These are phyloP conservation scores for Agriopis marginaria DNA, from an alignment of 2,888 invertebrate species.

Conservation along the genomic window DNA sequence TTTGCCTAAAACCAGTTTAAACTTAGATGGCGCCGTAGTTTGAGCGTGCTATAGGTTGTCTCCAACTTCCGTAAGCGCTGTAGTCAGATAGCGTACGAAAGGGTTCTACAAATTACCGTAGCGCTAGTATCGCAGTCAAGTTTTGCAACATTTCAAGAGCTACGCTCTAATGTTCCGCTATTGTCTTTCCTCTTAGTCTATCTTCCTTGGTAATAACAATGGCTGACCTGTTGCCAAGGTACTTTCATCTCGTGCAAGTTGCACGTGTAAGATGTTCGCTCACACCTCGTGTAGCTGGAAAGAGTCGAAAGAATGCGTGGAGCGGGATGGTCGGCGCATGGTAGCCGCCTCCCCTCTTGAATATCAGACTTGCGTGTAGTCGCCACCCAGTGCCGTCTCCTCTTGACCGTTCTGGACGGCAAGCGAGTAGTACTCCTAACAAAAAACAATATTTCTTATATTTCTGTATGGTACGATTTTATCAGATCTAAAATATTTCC, in stretches of 20 bases:
- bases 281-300: conserved; percentile 76
- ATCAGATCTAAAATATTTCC: too few species aligned
- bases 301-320: conserved; percentile 61
- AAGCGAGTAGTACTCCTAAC: conserved; percentile 92
- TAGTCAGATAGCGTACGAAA: too few species aligned
- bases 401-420: conserved; percentile 90
- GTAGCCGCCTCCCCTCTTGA: conserved; percentile 70
- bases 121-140: too few species aligned
- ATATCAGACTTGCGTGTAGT: conserved; percentile 94
- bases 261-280: conserved; percentile 37
- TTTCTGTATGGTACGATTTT: too few species aligned
- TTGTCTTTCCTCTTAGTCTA: too few species aligned
- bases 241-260: conserved; percentile 23
- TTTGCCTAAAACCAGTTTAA: too few species aligned
- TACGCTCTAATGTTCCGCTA: too few species aligned
- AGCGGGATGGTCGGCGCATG: conserved; percentile 68
- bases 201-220: background rate
- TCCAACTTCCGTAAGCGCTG: too few species aligned
- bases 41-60: too few species aligned
- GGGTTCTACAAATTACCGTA: too few species aligned
- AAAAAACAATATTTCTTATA: conserved; percentile 9
- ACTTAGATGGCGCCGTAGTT: too few species aligned
- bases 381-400: conserved; percentile 91
- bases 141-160: too few species aligned
- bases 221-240: background rate